Evolutionary conservation across 2,113 vertebrate genomes (phyloP).

Genomic region (Barnardius zonarius): DNA sequence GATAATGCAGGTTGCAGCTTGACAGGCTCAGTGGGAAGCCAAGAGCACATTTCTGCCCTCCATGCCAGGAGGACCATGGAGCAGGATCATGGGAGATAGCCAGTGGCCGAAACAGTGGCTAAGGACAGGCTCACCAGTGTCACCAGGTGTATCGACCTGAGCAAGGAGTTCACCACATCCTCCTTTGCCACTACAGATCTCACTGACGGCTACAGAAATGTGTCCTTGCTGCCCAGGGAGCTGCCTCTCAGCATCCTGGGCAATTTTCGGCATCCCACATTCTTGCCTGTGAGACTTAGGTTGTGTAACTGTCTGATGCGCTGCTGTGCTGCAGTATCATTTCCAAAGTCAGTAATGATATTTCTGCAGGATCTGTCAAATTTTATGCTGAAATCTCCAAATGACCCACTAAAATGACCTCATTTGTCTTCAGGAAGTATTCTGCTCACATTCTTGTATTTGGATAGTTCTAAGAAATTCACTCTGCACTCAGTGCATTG

Average conservation of each 20-base stretch:
- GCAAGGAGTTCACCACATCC: background rate
- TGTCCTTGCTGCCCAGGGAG: background rate
- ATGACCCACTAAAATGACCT: slow-evolving; percentile 26
- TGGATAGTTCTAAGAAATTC: background rate
- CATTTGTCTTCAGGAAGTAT: slow-evolving; percentile 15
- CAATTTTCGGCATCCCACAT: background rate
- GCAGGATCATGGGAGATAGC: background rate
- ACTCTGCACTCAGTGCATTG: background rate
- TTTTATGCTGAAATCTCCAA: slow-evolving; percentile 1
- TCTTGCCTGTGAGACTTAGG: background rate
- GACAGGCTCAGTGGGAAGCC: background rate
- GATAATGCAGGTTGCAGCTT: background rate
- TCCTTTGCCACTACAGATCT: background rate
- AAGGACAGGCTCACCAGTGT: background rate
- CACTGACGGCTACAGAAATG: accelerated
- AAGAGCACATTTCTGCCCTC: background rate
- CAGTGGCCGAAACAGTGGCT: background rate
- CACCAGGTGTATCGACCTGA: accelerated
- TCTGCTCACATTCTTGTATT: background rate
- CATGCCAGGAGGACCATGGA: background rate
- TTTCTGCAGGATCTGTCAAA: slow-evolving; percentile 11
- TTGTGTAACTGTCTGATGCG: slow-evolving; percentile 13
- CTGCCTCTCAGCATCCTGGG: background rate
- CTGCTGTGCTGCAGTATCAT: slow-evolving; percentile 4
- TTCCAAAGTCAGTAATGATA: background rate